Base-by-base conservation (phyloP, 2,113 vertebrate genomes). In the Actenoides lindsayi region DNA sequence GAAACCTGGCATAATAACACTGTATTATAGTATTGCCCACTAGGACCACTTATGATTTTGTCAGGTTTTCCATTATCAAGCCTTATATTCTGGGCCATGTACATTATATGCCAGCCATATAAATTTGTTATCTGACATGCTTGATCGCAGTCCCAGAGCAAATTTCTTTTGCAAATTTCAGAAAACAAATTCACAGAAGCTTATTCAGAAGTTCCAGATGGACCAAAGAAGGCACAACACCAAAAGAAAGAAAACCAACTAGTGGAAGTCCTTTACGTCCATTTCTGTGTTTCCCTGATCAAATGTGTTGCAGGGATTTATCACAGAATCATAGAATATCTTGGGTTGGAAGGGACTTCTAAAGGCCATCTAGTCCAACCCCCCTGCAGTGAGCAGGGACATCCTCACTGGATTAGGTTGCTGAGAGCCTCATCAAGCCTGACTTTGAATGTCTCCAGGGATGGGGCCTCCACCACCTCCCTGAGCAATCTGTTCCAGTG, bases 131-230 rank as follows among this genome's bases (percentile, higher is more conserved):
- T 53, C 92, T 71, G 46, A 89, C 94, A 83, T 31, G 25, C 67
- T 57, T 0, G 12, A 70, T 93, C 89, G 79, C 48, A 83, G 80
- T 89, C 81, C 67, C 78, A 53, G 37, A 81, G 60, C 59, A 90
- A 93, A 86, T 94, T 94, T 97, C 70, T 83, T 91, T 79, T 90
- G 86, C 28, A 89, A 83, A 90, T 86, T 95, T 87, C 60, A 68
- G 39, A 71, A 62, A 54, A 35, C 37, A 79, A 94, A 95, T 91
- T 89, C 46, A 76, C 14, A 39, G 76, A 74, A 80, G 60, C 44
- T 93, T 79, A 35, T 84, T 76, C 30, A 80, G 39, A 94, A 81
- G 39, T 57, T 84, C 30, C 53, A 75, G 16, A 24, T 68, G 81
- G 86, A 41, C 41, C 77, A 91, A 77, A 63, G 25, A n/a, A 80